Base-by-base conservation (phyloP, 2,888 invertebrate genomes). In the Leptinotarsa rubiginosa region DNA sequence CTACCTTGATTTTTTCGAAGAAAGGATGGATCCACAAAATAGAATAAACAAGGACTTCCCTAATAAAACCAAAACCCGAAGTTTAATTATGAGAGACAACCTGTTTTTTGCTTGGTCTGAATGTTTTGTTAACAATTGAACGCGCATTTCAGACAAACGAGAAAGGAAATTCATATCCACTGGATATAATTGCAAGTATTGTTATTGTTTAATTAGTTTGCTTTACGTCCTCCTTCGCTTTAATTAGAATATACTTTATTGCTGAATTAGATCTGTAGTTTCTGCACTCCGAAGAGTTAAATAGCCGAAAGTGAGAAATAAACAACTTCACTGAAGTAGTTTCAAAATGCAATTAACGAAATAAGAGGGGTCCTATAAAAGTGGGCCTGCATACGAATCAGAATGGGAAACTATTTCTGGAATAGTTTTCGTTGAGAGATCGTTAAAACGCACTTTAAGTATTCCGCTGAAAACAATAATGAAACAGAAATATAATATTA, bases 201-300 rank as follows among this genome's bases (percentile, higher is more conserved):
- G 62, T 62, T 62, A 62, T 62, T 62, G 62, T 62, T 62, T 41
- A 62, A 62, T 62, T 62, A 62, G 62, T 25, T 62, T n/a, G 41
- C 62, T 62, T 62, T 18, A 62, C 41, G 62, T 41, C 5, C 16
- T 16, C 52, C 54, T 67, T 2, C 22, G 68, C 47, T 68, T 68
- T 54, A 68, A 68, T 68, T 54, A 31, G 54, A 68, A 41, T 52
- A 31, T 54, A 67, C 67, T 52, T 41, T 67, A 68, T 68, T 52
- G 52, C 41, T 41, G 52, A 68, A 54, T 68, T 25, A 68, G 52
- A 41, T 20, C 54, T 54, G 62, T 31, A 62, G 41, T 41, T 62
- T 62, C 62, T 10, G n/a, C 25, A 62, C 62, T 62, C 62, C 56
- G 41, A 31, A 62, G 25, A 62, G 62, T 41, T 41, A 62, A 62